A percentile compares a stretch with the other conserved stretches of the same genome.
These are phyloP conservation scores for Spongilla lacustris DNA, from an alignment of 37 sponge, comb jelly and placozoan genomes.

Conservation along the genomic window DNA sequence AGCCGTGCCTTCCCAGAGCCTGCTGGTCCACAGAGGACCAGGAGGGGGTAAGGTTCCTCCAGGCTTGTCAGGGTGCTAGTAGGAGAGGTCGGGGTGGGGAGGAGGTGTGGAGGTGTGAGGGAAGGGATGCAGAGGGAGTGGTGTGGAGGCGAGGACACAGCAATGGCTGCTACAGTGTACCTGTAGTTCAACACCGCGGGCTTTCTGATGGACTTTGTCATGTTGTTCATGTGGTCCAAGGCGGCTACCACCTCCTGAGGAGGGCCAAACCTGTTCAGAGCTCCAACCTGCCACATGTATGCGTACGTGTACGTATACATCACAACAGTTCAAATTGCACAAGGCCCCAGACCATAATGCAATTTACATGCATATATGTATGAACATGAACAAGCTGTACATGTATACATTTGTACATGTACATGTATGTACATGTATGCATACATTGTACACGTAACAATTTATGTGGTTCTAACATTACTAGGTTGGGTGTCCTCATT, in stretches of 20 bases:
- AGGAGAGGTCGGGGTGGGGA: constrained; percentile 21
- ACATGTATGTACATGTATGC: too few species aligned
- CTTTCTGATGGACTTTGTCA: neutral
- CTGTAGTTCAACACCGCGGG: too few species aligned
- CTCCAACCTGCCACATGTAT: constrained; percentile 41
- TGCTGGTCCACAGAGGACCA: constrained; percentile 73
- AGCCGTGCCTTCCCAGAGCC: constrained; percentile 79
- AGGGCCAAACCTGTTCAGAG: constrained; percentile 60
- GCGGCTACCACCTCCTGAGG: constrained; percentile 61
- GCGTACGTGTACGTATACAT: too few species aligned
- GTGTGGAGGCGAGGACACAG: too few species aligned
- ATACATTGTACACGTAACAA: too few species aligned
- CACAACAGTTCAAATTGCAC: too few species aligned
- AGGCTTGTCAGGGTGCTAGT: constrained; percentile 64
- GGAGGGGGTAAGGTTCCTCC: constrained; percentile 72
- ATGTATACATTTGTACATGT: neutral
- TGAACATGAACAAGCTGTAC: neutral
- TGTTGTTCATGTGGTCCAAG: constrained; percentile 64
- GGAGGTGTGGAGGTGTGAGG: neutral
- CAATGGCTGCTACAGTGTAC: too few species aligned
- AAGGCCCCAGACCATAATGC: too few species aligned
- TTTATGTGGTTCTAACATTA: neutral
- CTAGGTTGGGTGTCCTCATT: too few species aligned
- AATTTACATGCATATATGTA: neutral
- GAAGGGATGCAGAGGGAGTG: too few species aligned